Base-by-base conservation (phyloP, 2,113 vertebrate species). In the Psephotus haematonotus region DNA sequence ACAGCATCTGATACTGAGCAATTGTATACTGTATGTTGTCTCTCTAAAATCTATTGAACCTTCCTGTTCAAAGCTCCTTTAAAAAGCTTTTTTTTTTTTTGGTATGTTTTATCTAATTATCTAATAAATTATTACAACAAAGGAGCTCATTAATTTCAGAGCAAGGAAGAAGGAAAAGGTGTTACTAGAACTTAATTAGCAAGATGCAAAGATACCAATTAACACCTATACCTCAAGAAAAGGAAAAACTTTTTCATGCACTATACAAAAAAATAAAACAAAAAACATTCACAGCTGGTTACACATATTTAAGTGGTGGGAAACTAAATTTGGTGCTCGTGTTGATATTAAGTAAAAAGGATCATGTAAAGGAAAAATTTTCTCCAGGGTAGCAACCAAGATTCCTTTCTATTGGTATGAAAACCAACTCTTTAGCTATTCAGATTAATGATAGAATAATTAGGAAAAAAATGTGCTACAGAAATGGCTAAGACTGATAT, bases 181-280 rank as follows among this genome's bases (percentile, higher is more conserved):
- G 98, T 97, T 97, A 97, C 97, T 98, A 96, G 97, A 98, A 97
- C 97, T 97, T 98, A 98, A 98, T 99, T 98, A 98, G 97, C 98
- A 98, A 97, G 97, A 98, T 98, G 98, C 96, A 98, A 97, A 98
- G 97, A 98, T 95, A 96, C 98, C 98, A 99, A 99, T 99, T 99
- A 99, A 98, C 98, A 99, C 98, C 94, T 98, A 96, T 94, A 97
- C 94, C 94, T 95, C 76, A 97, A 94, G 50, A 91, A 97, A 97
- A 91, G 77, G 53, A 93, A 59, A 97, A 96, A 60, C 50, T 88
- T 93, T 96, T 97, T 95, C 67, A 90, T 94, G 76, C 64, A 77
- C 43, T 60, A 70, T 86, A 92, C 83, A 89, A 95, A 97, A 97
- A 57, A 95, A 97, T n/a, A n/a, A 97, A 97, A 97, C 19, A n/a